phyloP scores from a whole-genome alignment of 2,113 vertebrate genomes.

The Tupaia tana region DNA sequence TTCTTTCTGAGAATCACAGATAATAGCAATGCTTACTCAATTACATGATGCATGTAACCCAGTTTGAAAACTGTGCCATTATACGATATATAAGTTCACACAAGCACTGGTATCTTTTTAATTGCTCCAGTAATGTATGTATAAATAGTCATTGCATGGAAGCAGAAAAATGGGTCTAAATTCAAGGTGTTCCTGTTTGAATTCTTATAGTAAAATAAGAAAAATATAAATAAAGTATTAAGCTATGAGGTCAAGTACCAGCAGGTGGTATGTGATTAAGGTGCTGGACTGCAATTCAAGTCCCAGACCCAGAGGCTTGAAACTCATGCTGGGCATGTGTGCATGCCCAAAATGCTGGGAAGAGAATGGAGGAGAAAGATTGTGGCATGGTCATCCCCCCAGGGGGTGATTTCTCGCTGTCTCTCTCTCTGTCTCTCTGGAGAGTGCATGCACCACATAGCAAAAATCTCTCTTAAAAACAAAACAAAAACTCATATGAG shows the following conservation, averaged over 20 bases:
- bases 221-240: slow-evolving; percentile 39
- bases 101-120: background rate
- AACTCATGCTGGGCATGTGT: too few relatives aligned
- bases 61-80: slow-evolving; percentile 26
- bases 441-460: too few relatives aligned
- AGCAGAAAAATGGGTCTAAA: slow-evolving; percentile 13
- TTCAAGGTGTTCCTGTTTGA: background rate
- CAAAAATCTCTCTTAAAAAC: too few relatives aligned
- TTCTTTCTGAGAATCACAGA: slow-evolving; percentile 33
- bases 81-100: background rate
- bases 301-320: too few relatives aligned
- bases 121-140: background rate
- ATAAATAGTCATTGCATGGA: background rate
- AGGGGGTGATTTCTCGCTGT: too few relatives aligned
- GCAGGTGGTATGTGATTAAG: too few relatives aligned
- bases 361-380: too few relatives aligned
- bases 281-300: too few relatives aligned
- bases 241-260: slow-evolving; percentile 5
- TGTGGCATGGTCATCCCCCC: too few relatives aligned
- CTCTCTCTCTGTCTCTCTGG: too few relatives aligned
- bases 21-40: slow-evolving; percentile 11
- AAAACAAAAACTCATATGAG: background rate
- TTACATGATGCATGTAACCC: background rate
- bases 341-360: too few relatives aligned
- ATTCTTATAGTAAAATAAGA: background rate